Evolutionary conservation across 2,113 vertebrate species (phyloP).

Genomic region (Rhipidura dahli): DNA sequence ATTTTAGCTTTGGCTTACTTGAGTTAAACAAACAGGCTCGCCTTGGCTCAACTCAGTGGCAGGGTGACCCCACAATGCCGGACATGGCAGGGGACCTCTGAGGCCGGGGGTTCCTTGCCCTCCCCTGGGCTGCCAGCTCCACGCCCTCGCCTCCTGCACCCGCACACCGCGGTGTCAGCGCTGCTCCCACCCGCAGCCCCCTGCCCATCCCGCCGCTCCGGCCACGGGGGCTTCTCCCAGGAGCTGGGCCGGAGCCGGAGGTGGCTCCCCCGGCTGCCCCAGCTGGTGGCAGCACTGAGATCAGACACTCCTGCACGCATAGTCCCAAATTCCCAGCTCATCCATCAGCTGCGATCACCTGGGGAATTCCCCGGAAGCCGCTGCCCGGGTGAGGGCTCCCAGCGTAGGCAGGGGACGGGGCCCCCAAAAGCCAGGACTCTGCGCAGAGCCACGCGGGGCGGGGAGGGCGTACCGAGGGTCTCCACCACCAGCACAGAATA

Average conservation of each 20-base stretch:
- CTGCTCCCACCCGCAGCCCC: neutral
- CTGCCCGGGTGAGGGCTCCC: neutral
- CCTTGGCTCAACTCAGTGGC: neutral
- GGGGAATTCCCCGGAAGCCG: slow-evolving; percentile 19
- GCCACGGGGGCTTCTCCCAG: slow-evolving; percentile 9
- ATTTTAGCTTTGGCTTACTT: neutral
- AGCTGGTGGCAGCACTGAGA: slow-evolving; percentile 67
- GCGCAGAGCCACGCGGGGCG: neutral
- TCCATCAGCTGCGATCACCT: slow-evolving; percentile 52
- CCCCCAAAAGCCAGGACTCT: neutral
- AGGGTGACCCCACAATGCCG: neutral
- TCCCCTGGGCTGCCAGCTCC: neutral
- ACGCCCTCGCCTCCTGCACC: neutral
- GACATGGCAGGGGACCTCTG: neutral
- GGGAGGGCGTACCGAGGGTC: neutral
- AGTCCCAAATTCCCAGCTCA: slow-evolving; percentile 53
- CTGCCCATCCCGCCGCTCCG: neutral
- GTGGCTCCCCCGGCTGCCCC: slow-evolving; percentile 54
- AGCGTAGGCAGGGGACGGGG: neutral
- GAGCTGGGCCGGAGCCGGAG: neutral
- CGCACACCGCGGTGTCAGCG: rapidly evolving
- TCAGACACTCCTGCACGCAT: neutral
- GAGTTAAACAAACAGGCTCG: neutral
- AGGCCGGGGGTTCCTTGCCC: neutral
- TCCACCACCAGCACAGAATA: neutral